Evolutionary conservation across 2,888 invertebrate genomes (phyloP).

Genomic region (Euplagia quadripunctaria): DNA sequence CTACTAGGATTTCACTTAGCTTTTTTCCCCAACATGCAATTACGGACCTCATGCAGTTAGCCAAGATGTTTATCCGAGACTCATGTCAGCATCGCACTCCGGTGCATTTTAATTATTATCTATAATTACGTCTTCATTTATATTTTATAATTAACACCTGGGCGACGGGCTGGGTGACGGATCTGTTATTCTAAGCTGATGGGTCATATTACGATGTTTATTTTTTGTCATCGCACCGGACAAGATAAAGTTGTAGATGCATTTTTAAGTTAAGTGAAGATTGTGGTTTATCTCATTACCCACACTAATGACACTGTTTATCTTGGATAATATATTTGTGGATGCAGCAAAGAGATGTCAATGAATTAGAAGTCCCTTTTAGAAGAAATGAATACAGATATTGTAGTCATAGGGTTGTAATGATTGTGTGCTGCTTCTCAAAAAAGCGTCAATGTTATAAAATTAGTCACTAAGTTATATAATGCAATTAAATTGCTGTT

Average conservation of each 20-base stretch:
- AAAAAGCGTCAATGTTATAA: no score
- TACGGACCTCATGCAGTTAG: slow-evolving; percentile 24
- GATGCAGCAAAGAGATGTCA: neutral
- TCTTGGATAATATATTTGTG: neutral
- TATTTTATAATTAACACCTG: slow-evolving; percentile 35
- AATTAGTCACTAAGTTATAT: no score
- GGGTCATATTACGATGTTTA: neutral
- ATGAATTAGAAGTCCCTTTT: no score
- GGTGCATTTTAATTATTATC: slow-evolving; percentile 28
- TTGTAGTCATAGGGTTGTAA: no score
- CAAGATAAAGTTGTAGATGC: neutral
- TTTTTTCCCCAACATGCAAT: slow-evolving; percentile 26
- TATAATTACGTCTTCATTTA: slow-evolving; percentile 39
- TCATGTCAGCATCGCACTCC: slow-evolving; percentile 33
- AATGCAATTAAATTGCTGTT: no score
- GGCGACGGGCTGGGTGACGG: slow-evolving; percentile 18
- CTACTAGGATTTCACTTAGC: no score
- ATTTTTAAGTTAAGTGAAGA: neutral
- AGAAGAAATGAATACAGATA: no score
- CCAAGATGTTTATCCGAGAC: slow-evolving; percentile 36
- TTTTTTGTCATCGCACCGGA: slow-evolving; percentile 12
- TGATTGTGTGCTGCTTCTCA: no score
- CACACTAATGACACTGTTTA: neutral
- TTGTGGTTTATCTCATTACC: neutral
- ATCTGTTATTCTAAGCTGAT: neutral